Evolutionary conservation across 2,797 vertebrate genomes (phyloP).

Genomic region (Enteromius radiatus): DNA sequence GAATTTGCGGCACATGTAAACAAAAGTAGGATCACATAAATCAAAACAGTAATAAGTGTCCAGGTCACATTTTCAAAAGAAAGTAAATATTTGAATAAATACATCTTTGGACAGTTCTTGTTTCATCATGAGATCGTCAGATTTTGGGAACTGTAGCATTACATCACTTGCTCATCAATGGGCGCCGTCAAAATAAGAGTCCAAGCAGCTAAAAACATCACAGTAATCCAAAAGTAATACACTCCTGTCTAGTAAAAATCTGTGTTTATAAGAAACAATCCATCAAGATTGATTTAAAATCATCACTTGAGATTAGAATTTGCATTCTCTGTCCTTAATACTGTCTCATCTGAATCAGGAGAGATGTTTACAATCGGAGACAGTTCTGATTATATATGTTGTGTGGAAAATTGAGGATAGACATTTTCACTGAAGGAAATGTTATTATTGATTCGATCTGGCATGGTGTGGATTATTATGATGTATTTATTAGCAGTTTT

Average conservation of each 20-base stretch:
- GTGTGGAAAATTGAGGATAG: neutral
- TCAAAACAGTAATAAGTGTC: neutral
- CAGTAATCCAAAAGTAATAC: neutral
- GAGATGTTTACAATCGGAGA: neutral
- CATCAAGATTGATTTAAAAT: neutral
- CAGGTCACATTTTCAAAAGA: neutral
- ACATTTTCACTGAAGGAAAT: neutral
- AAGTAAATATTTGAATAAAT: neutral
- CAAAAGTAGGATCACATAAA: slow-evolving; percentile 3
- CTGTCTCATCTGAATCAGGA: neutral
- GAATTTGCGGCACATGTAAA: neutral
- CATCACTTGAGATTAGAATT: neutral
- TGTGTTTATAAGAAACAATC: neutral
- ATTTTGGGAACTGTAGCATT: neutral
- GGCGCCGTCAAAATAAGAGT: neutral
- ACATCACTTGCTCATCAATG: neutral
- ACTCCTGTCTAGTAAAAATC: too few species aligned
- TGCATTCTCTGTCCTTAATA: neutral
- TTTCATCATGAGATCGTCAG: neutral
- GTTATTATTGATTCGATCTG: neutral
- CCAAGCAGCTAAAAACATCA: neutral
- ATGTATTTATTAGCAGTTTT: neutral
- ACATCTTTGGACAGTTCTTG: neutral
- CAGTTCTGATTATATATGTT: neutral
- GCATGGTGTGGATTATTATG: neutral